A percentile compares a stretch with the other conserved stretches of the same genome.
phyloP scores from a whole-genome alignment of 2,797 vertebrate genomes.

The Sebastes matsubarae region DNA sequence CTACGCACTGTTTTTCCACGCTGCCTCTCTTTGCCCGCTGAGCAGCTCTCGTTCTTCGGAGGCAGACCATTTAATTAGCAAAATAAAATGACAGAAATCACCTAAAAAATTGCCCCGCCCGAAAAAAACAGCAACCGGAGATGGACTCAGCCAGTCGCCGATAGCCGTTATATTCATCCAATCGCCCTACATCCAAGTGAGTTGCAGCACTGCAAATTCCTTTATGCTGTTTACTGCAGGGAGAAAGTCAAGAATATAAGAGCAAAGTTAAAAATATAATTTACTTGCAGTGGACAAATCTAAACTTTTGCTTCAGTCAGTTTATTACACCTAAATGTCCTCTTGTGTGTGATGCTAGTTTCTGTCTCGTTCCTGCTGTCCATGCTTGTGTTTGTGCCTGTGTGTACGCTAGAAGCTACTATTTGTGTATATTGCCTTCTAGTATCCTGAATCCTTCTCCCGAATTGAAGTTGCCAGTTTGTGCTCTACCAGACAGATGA shows the following conservation, averaged over 20 bases:
- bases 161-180: too few species aligned
- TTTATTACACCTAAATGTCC: not conserved
- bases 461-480: not conserved
- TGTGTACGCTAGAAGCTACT: not conserved
- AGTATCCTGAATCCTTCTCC: not conserved
- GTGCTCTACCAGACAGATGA: too few species aligned
- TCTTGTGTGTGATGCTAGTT: not conserved
- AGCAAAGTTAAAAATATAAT: not conserved
- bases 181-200: too few species aligned
- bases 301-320: not conserved
- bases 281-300: too few species aligned
- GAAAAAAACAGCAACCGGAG: rapidly evolving
- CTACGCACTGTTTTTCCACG: too few species aligned
- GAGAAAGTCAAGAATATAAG: not conserved
- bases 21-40: too few species aligned
- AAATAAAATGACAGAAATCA: too few species aligned
- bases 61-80: too few species aligned
- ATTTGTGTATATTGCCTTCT: not conserved
- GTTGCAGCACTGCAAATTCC: not conserved
- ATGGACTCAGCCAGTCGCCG: too few species aligned
- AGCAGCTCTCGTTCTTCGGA: too few species aligned
- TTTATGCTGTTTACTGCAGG: not conserved
- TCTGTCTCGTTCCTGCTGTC: not conserved
- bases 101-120: too few species aligned
- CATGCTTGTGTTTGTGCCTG: not conserved